Evolutionary conservation across 92 coral and sea anemone species (phyloP).

Genomic region (Zoanthus gigantus): DNA sequence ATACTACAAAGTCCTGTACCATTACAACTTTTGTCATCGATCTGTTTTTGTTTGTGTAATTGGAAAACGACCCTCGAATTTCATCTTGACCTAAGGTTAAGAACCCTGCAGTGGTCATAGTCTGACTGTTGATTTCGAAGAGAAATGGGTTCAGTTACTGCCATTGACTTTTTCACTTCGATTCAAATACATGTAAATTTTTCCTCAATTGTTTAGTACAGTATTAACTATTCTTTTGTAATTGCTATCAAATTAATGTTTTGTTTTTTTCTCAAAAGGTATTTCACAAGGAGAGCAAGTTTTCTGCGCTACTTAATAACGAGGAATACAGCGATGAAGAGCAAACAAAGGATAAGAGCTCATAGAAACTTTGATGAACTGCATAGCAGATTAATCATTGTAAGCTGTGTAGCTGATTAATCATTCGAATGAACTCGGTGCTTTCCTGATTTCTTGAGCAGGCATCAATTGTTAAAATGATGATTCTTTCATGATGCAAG

Average conservation of each 20-base stretch:
- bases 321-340: conserved; percentile 66
- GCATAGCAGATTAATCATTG: too few relatives aligned
- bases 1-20: too few relatives aligned
- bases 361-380: not conserved
- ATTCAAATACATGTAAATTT: not conserved
- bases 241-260: not conserved
- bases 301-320: conserved; percentile 80
- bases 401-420: conserved; percentile 6
- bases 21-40: too few relatives aligned
- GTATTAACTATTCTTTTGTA: not conserved
- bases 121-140: too few relatives aligned
- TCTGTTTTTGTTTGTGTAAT: too few relatives aligned
- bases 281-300: conserved; percentile 90
- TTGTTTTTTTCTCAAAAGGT: conserved; percentile 64
- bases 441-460: not conserved
- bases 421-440: not conserved
- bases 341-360: not conserved
- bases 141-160: too few relatives aligned
- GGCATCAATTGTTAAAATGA: not conserved
- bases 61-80: too few relatives aligned
- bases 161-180: too few relatives aligned
- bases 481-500: not conserved
- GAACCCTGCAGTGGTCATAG: too few relatives aligned
- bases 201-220: not conserved
- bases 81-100: too few relatives aligned